Conservation (phyloP, 2,797 vertebrate genomes). For the Dendrocincla tyrannina region DNA sequence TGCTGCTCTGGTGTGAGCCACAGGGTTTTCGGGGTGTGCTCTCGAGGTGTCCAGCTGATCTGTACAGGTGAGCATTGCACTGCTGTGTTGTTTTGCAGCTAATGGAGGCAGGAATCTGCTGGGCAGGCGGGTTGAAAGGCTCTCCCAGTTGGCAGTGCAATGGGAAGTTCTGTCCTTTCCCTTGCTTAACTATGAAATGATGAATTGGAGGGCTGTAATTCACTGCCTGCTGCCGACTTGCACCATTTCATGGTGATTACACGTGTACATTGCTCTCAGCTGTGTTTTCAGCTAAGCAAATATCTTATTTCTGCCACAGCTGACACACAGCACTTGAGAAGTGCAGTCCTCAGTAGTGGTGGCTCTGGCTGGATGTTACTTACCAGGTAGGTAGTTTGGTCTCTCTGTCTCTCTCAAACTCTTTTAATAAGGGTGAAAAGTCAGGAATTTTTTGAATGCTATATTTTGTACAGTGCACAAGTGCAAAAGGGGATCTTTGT, state of each 20-base stretch:
- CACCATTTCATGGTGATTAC: conserved; percentile 21
- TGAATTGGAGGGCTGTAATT: conserved; percentile 35
- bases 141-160: neutral
- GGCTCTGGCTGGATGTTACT: conserved; percentile 26
- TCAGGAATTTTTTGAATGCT: neutral
- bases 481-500: neutral
- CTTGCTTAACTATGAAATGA: conserved; percentile 6
- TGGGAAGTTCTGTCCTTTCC: neutral
- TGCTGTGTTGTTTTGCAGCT: neutral
- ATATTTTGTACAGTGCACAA: neutral
- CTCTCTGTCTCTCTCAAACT: neutral
- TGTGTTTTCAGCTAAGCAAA: conserved; percentile 54
- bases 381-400: conserved; percentile 44
- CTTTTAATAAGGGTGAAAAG: neutral
- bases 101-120: neutral
- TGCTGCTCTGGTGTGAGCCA: neutral
- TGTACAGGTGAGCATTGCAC: conserved; percentile 3
- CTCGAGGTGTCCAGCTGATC: neutral
- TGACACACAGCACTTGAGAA: conserved; percentile 42
- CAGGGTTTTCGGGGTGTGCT: neutral
- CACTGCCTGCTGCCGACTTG: conserved; percentile 26
- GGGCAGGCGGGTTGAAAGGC: neutral
- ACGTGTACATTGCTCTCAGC: conserved; percentile 25
- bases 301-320: conserved; percentile 54
- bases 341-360: neutral